Evolutionary conservation across 2,113 vertebrate species (phyloP), one percentile per base, ranked within the genome.

Genomic region (Astur gentilis): DNA sequence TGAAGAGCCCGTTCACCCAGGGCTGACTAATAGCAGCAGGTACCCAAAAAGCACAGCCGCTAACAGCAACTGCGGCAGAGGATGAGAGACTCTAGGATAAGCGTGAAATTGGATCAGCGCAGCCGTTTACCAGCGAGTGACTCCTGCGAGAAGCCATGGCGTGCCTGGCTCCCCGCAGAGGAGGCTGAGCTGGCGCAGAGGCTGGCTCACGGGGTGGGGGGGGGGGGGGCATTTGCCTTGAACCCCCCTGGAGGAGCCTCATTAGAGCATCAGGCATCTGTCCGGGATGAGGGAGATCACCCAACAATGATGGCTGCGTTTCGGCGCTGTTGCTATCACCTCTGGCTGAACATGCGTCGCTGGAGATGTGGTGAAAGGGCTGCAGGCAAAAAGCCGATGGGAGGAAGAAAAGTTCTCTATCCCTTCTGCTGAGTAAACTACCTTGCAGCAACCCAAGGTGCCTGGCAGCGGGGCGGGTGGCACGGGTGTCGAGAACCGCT

Each of bases 381-480:
- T 42, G 65, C 34, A 3, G 50, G 71, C 7, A 7, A 13, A 54
- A 16, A 8, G 52, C 44, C 17, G 4, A 49, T 25, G 4, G 36
- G 23, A 32, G 62, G 62, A 16, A 34, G 45, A 15, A 14, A 31
- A 15, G 8, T 32, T 82, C 38, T 17, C 14, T 16, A 32, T 34
- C 29, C 15, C 16, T 52, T 29, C 31, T 71, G 70, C 22, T 11
- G 15, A 25, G 25, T 5, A 2, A 58, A 6, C 13, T 7, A 3
- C 34, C 10, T 6, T 6, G 45, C 47, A 27, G 62, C 62, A 61
- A 38, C 42, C 52, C 20, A 4, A 57, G 67, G 54, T 3, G 8
- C 42, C 1, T 0, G 29, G 22, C 15, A 3, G 26, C 0, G 1
- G 16, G 36, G 65, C 11, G 26, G 42, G 36, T 0, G 7, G 20